A percentile compares a stretch with the other conserved stretches of the same genome.
phyloP scores from a whole-genome alignment of 2,113 vertebrate species.

The Brachyhypopomus occidentalis region DNA sequence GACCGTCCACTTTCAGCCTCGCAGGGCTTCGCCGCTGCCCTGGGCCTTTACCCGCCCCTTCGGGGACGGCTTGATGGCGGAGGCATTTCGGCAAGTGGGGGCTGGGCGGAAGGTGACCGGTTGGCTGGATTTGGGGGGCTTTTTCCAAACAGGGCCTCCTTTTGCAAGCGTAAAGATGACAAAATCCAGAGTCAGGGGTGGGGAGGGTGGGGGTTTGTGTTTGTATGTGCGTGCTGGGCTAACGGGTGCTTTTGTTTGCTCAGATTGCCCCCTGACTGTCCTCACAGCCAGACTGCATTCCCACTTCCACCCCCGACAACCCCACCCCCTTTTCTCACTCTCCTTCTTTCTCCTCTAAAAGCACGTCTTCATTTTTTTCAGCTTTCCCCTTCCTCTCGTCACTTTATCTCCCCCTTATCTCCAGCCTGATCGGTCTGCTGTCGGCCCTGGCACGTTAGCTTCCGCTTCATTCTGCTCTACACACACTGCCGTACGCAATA shows the following conservation, averaged over 20 bases:
- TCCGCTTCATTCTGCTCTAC: background rate
- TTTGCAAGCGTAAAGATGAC: background rate
- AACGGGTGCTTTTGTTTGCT: slow-evolving; percentile 43
- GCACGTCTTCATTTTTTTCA: background rate
- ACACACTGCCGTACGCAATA: too few species aligned
- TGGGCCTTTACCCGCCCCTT: background rate
- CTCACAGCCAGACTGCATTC: slow-evolving; percentile 37
- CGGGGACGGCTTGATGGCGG: background rate
- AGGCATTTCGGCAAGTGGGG: background rate
- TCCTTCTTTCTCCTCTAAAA: background rate
- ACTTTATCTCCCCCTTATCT: background rate
- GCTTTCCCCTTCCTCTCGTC: too few species aligned
- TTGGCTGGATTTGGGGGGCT: background rate
- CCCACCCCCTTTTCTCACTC: background rate
- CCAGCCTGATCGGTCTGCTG: background rate
- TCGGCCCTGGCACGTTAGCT: background rate
- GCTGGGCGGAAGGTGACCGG: background rate
- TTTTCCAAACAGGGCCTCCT: background rate
- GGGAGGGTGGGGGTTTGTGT: background rate
- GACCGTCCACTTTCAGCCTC: background rate
- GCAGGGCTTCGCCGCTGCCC: background rate
- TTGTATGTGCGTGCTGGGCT: slow-evolving; percentile 10
- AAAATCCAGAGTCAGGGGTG: background rate
- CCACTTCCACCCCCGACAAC: background rate
- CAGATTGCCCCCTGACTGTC: slow-evolving; percentile 45